Evolutionary conservation across 2,888 invertebrate genomes (phyloP).

Genomic region (Apotomis capreana): DNA sequence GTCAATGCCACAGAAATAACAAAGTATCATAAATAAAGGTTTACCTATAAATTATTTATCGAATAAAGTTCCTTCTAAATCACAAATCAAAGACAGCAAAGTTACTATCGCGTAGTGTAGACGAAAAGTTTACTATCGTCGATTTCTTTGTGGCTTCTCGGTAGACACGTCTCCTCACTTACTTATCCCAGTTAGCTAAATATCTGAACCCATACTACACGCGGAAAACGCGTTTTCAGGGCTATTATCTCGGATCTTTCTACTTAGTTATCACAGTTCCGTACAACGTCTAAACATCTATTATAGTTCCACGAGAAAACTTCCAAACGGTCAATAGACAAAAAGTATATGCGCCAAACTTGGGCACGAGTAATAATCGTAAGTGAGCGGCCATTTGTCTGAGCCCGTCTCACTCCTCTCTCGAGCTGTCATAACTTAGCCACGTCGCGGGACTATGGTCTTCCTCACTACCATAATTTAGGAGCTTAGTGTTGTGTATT

Average conservation of each 20-base stretch:
- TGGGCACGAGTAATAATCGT: constrained; percentile 16
- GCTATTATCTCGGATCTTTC: not conserved
- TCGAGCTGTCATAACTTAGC: constrained; percentile 3
- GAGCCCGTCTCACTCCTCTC: not conserved
- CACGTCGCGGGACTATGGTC: not conserved
- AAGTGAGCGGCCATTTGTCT: constrained; percentile 1
- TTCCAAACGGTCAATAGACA: constrained; percentile 8
- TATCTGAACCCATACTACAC: not conserved
- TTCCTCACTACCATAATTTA: constrained; percentile 7
- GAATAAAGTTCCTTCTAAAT: too few species aligned
- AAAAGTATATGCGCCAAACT: constrained; percentile 3
- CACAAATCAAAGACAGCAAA: too few species aligned
- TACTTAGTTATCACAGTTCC: not conserved
- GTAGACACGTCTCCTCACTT: not conserved
- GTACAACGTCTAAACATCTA: not conserved
- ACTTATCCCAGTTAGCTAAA: not conserved
- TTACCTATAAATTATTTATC: too few species aligned
- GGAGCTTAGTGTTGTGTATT: constrained; percentile 7
- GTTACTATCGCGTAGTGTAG: too few species aligned
- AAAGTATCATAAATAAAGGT: too few species aligned
- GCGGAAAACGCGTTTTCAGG: not conserved
- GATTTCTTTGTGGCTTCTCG: not conserved
- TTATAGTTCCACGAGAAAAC: not conserved
- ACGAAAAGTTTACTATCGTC: not conserved
- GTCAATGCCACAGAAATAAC: too few species aligned